These are phyloP conservation scores for Phylloscopus collybita DNA, from an alignment of 2,797 vertebrate species.

Conservation along the genomic window DNA sequence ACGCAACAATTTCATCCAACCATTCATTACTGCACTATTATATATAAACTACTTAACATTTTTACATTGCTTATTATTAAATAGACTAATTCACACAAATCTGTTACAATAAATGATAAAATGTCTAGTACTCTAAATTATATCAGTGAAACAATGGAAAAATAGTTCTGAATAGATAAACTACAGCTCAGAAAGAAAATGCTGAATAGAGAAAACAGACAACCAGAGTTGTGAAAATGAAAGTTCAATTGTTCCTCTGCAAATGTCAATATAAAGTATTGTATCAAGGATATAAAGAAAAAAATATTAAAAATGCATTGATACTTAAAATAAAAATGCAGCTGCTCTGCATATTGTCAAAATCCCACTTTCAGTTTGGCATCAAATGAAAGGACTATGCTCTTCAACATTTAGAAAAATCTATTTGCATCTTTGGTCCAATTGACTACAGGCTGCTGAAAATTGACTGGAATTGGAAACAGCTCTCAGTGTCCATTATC, in stretches of 20 bases:
- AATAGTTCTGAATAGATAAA: constrained; percentile 4
- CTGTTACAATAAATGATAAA: constrained; percentile 11
- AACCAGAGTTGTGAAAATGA: constrained; percentile 22
- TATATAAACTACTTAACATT: constrained; percentile 27
- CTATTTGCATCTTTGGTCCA: constrained; percentile 48
- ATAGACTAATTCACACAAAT: constrained; percentile 26
- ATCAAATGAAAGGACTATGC: constrained; percentile 63
- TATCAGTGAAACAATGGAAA: constrained; percentile 17
- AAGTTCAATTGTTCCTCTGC: constrained; percentile 58
- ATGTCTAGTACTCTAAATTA: neutral
- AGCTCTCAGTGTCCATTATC: neutral
- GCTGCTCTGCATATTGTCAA: constrained; percentile 69
- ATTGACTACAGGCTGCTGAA: constrained; percentile 36
- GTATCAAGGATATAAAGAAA: constrained; percentile 57
- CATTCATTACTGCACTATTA: neutral
- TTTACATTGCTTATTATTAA: constrained; percentile 7
- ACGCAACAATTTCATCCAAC: neutral
- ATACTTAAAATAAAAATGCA: constrained; percentile 76
- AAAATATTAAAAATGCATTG: constrained; percentile 23
- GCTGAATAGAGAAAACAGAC: constrained; percentile 23
- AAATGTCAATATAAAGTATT: constrained; percentile 59
- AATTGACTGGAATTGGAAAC: constrained; percentile 51
- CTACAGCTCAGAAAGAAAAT: constrained; percentile 33
- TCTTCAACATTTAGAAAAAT: constrained; percentile 49
- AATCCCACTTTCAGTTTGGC: constrained; percentile 65